Percentiles rank a stretch among this genome's conserved stretches.
Conservation (phyloP, 92 coral and sea anemone genomes). For the Epizoanthus rinbou region DNA sequence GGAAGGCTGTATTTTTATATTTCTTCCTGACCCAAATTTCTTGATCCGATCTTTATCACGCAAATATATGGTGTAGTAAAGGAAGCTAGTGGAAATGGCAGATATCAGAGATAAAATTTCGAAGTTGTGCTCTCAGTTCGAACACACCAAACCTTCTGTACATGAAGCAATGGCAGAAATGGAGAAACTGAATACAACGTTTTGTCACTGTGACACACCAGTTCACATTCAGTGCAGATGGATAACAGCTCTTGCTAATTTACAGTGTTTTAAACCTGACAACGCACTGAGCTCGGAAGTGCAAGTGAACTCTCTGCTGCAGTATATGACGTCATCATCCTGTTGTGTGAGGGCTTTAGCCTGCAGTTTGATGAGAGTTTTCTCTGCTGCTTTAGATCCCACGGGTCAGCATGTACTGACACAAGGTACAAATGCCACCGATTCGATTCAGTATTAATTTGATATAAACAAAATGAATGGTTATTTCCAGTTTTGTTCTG, state of each 20-base stretch:
- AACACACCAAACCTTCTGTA: constrained; percentile 53
- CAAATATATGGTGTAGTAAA: not conserved
- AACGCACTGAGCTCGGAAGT: constrained; percentile 80
- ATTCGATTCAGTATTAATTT: no score
- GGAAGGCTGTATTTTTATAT: not conserved
- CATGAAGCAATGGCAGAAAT: constrained; percentile 77
- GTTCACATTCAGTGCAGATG: constrained; percentile 72
- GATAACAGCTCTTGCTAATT: constrained; percentile 83
- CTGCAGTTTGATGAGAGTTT: constrained; percentile 85
- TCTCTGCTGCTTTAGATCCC: constrained; percentile 74
- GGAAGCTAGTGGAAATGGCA: constrained; percentile 1
- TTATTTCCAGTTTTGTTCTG: no score
- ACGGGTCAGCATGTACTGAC: constrained; percentile 82
- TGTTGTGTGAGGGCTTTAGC: constrained; percentile 77
- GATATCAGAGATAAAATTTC: constrained; percentile 54
- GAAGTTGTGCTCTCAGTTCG: constrained; percentile 58
- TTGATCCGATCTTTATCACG: not conserved
- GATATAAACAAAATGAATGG: no score
- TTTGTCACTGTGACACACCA: constrained; percentile 29
- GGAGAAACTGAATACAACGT: constrained; percentile 57
- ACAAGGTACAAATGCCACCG: constrained; percentile 64
- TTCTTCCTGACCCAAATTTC: no score
- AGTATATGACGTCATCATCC: constrained; percentile 77
- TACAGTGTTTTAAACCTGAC: constrained; percentile 76
- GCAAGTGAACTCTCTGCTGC: constrained; percentile 85